Percentiles rank a stretch among this genome's conserved stretches.
These are phyloP conservation scores for Lordiphosa fenestrarum DNA, from an alignment of 2,888 invertebrate genomes.

Conservation along the genomic window DNA sequence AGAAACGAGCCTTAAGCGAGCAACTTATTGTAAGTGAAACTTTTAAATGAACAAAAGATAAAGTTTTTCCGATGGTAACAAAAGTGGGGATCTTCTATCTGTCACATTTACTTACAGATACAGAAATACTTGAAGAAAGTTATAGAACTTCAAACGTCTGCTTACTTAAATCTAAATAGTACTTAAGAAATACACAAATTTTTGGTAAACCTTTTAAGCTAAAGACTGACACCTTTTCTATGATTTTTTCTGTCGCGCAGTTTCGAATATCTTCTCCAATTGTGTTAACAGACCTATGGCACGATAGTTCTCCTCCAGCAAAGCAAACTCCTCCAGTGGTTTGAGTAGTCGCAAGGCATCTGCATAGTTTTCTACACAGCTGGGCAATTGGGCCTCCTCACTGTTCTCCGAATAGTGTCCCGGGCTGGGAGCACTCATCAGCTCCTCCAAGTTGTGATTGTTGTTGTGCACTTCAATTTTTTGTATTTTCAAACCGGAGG, in stretches of 20 bases:
- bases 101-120: too few relatives aligned
- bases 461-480: slow-evolving; percentile 54
- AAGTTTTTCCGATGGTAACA: too few relatives aligned
- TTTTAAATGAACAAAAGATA: too few relatives aligned
- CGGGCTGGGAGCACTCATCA: slow-evolving; percentile 25
- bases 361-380: slow-evolving; percentile 57
- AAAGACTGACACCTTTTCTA: too few relatives aligned
- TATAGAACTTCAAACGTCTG: too few relatives aligned
- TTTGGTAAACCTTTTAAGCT: too few relatives aligned
- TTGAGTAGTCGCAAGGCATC: slow-evolving; percentile 74
- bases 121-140: too few relatives aligned
- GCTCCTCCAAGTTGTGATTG: background rate
- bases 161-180: too few relatives aligned
- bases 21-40: too few relatives aligned
- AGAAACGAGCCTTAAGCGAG: too few relatives aligned
- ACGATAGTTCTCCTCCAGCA: slow-evolving; percentile 76
- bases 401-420: slow-evolving; percentile 48
- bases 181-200: too few relatives aligned
- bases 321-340: slow-evolving; percentile 77
- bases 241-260: slow-evolving; percentile 16
- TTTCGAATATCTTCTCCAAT: slow-evolving; percentile 73
- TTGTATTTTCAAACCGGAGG: slow-evolving; percentile 57
- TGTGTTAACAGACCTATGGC: slow-evolving; percentile 77
- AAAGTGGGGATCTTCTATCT: too few relatives aligned
- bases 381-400: slow-evolving; percentile 51